phyloP scores from a whole-genome alignment of 2,888 invertebrate genomes.

The Hetaerina titia region DNA sequence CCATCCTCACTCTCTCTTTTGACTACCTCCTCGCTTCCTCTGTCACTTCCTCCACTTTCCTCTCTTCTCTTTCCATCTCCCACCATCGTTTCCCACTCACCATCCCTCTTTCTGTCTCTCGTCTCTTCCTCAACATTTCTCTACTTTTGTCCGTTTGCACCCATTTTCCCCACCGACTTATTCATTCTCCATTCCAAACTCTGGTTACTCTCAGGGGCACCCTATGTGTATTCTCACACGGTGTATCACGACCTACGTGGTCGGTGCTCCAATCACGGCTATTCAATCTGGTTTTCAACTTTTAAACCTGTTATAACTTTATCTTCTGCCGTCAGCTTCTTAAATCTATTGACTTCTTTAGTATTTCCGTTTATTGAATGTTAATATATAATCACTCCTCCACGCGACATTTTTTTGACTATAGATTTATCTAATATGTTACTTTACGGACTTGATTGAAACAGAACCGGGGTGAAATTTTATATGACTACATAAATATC shows the following conservation, averaged over 20 bases:
- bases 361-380: too few species aligned
- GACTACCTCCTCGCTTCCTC: not conserved
- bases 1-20: not conserved
- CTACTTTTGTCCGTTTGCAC: not conserved
- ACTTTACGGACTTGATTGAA: too few species aligned
- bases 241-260: not conserved
- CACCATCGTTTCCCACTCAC: not conserved
- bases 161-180: not conserved
- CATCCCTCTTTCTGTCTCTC: not conserved
- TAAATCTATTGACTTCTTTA: too few species aligned
- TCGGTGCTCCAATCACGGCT: not conserved
- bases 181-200: too few species aligned
- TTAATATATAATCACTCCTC: too few species aligned
- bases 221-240: too few species aligned
- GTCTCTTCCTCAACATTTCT: not conserved
- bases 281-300: not conserved
- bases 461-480: too few species aligned
- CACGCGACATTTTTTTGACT: too few species aligned
- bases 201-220: not conserved
- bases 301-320: not conserved
- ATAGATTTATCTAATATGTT: too few species aligned
- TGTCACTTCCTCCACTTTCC: not conserved
- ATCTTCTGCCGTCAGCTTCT: not conserved
- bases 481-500: too few species aligned
- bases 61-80: not conserved